Conservation (phyloP, 2,888 invertebrate species). For the Dexiosoma caninum region DNA sequence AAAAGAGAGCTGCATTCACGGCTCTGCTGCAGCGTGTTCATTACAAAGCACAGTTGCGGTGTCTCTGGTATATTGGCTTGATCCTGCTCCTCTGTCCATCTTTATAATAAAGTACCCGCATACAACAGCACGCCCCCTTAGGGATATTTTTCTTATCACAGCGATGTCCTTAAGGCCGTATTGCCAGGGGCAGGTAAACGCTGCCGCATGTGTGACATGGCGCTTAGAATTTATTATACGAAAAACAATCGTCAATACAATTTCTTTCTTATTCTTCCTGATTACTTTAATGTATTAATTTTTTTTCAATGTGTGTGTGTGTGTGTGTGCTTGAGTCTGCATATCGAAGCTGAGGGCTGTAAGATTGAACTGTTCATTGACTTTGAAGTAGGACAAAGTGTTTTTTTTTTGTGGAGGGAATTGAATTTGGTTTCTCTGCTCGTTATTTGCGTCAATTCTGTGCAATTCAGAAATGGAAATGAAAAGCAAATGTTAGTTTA, state of each 20-base stretch:
- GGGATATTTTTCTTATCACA: no score
- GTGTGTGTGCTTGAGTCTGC: neutral
- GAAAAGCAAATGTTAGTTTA: constrained; percentile 36
- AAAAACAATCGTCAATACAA: constrained; percentile 25
- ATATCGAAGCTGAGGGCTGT: constrained; percentile 21
- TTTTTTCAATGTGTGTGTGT: constrained; percentile 11
- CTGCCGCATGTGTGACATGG: constrained; percentile 31
- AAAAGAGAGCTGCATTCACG: no score
- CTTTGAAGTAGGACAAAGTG: constrained; percentile 32
- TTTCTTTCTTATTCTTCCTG: constrained; percentile 25
- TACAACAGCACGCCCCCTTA: no score
- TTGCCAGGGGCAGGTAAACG: constrained; percentile 17
- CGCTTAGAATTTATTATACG: constrained; percentile 50
- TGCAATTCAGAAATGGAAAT: constrained; percentile 14
- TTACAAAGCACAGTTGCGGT: no score
- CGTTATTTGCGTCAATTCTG: neutral
- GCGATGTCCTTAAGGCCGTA: no score
- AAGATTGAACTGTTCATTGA: constrained; percentile 51
- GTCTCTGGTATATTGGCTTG: no score
- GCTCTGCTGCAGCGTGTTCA: no score
- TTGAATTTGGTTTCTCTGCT: constrained; percentile 11
- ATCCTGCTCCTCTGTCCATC: no score
- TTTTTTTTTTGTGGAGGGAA: constrained; percentile 47
- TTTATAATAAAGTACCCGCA: no score
- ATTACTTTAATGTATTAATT: constrained; percentile 31